These are phyloP conservation scores for Taenioides sp. DNA, from an alignment of 2,797 vertebrate species.

Conservation along the genomic window DNA sequence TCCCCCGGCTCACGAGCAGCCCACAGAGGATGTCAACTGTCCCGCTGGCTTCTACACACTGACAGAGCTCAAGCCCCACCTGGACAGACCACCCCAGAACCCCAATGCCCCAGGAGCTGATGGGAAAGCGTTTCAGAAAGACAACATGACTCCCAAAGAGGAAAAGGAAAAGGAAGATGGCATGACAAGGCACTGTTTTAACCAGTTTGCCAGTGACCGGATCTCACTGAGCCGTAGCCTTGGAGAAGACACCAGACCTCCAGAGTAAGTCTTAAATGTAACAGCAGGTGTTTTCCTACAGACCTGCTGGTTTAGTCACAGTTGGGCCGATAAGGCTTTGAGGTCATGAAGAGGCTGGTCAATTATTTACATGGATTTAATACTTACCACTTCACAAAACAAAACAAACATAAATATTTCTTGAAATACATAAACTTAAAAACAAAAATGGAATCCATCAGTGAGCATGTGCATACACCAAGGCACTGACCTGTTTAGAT, in stretches of 20 bases:
- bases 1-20: constrained; percentile 18
- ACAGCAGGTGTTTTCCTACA: constrained; percentile 24
- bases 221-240: constrained; percentile 92
- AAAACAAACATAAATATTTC: too few relatives aligned
- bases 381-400: background rate
- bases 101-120: constrained; percentile 79
- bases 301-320: constrained; percentile 20
- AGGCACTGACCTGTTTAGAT: background rate
- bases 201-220: constrained; percentile 92
- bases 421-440: background rate
- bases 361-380: constrained; percentile 42
- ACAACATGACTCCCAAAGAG: constrained; percentile 78
- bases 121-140: constrained; percentile 81
- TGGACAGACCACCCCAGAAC: constrained; percentile 86
- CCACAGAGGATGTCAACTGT: constrained; percentile 72
- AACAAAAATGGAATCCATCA: background rate
- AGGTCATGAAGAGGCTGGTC: constrained; percentile 7
- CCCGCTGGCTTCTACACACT: constrained; percentile 83
- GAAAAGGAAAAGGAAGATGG: constrained; percentile 86
- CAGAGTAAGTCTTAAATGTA: constrained; percentile 82
- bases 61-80: constrained; percentile 82
- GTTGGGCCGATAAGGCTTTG: constrained; percentile 22
- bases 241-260: constrained; percentile 89
- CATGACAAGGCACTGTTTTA: constrained; percentile 93
- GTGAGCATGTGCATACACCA: background rate